Base-by-base conservation (phyloP, 2,888 invertebrate species). In the Lepidocyrtinus sp. region DNA sequence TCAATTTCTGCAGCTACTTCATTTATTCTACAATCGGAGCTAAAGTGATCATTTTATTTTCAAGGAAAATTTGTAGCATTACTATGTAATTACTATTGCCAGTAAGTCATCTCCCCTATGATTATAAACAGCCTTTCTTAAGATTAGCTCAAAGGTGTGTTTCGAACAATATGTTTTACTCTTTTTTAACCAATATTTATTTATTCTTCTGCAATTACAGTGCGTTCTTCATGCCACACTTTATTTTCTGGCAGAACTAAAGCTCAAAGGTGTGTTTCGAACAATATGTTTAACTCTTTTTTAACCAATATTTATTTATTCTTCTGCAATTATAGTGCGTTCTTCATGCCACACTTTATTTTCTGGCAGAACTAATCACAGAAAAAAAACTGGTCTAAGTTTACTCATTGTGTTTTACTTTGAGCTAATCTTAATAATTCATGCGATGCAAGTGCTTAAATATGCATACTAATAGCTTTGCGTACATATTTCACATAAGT, bases 341-440 rank as follows among this genome's bases (percentile, higher is more conserved):
- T 50, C 50, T 50, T 50, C 15, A 9, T 21, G 21, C 59, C 59
- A 21, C 22, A 59, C 21, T 59, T 59, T 2, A n/a, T n/a, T n/a
- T n/a, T n/a, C 9, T 55, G n/a, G 59, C 59, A 21, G 1, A 59
- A 21, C 59, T 59, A 59, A 59, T 59, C 59, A 59, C 55, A 59
- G 59, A 2, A 12, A 21, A 59, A 59, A 59, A 55, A 3, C 5
- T 12, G 12, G 50, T n/a, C n/a, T n/a, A n/a, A 50, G 50, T 36
- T 7, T 50, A 15, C 17, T 50, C 50, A 12, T 36, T 36, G 5
- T 7, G 36, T 50, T 1, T 17, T 50, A 2, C 2, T n/a, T n/a
- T 36, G 12, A 9, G 36, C 36, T 21, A 19, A 2, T 3, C 2
- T 15, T 59, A 21, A 21, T 59, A 21, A 59, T 59, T 59, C 55